phyloP scores from a whole-genome alignment of 2,888 invertebrate genomes.

The Brachypterus glaber region DNA sequence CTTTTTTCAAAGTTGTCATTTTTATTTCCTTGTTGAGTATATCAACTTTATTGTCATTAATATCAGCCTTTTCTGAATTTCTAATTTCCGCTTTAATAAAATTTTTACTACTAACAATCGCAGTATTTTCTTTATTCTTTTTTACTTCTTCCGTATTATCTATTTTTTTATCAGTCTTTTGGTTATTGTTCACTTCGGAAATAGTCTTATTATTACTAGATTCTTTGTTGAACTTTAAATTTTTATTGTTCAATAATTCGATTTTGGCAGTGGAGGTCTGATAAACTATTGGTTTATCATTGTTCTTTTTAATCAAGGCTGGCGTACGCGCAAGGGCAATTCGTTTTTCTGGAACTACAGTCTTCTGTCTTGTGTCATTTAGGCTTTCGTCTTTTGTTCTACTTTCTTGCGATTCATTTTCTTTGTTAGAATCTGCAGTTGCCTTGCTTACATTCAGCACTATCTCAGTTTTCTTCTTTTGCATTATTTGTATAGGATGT shows the following conservation, averaged over 20 bases:
- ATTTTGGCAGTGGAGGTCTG: conserved; percentile 37
- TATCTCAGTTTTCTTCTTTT: conserved; percentile 32
- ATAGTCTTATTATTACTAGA: conserved; percentile 19
- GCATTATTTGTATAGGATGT: conserved; percentile 40
- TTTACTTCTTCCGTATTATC: neutral
- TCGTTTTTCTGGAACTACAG: conserved; percentile 28
- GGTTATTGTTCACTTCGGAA: conserved; percentile 19
- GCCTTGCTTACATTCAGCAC: conserved; percentile 19
- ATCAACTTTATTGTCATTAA: neutral
- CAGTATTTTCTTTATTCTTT: conserved; percentile 11
- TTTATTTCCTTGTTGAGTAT: neutral
- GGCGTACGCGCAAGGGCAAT: conserved; percentile 46
- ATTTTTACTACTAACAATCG: conserved; percentile 16
- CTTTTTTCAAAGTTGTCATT: no score
- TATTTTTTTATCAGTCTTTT: conserved; percentile 8
- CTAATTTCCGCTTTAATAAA: conserved; percentile 22
- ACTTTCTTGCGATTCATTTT: conserved; percentile 33
- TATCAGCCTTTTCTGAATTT: conserved; percentile 8
- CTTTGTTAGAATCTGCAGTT: conserved; percentile 29
- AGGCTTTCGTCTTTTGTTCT: conserved; percentile 19
- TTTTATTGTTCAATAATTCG: conserved; percentile 34
- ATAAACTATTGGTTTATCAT: conserved; percentile 57
- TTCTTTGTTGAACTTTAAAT: conserved; percentile 28
- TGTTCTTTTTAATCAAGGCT: conserved; percentile 53
- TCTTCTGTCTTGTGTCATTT: conserved; percentile 20